phyloP scores from a whole-genome alignment of 2,797 vertebrate genomes.

The Linurgus olivaceus region DNA sequence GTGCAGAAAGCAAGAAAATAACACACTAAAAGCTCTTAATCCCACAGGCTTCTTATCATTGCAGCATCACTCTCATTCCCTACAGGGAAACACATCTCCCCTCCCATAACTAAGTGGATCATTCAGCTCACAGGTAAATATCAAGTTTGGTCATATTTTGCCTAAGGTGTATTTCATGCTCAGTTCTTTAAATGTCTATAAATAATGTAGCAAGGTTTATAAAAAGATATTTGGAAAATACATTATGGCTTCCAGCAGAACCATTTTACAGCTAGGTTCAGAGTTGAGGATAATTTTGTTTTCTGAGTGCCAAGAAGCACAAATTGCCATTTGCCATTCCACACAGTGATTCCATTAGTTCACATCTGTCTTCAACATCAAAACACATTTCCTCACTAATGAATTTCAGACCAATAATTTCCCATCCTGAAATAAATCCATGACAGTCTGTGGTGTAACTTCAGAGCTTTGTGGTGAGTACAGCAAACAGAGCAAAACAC shows the following conservation, averaged over 20 bases:
- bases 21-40: not conserved
- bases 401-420: conserved; percentile 57
- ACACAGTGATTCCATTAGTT: conserved; percentile 24
- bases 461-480: conserved; percentile 7
- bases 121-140: not conserved
- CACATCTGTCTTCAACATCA: conserved; percentile 47
- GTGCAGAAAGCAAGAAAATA: not conserved
- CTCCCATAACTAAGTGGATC: not conserved
- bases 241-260: not conserved
- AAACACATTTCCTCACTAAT: conserved; percentile 27
- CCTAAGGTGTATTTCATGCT: not conserved
- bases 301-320: not conserved
- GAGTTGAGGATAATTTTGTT: conserved; percentile 17
- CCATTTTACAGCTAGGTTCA: not conserved
- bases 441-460: not conserved
- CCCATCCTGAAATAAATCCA: conserved; percentile 46
- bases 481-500: conserved; percentile 9
- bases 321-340: not conserved
- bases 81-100: not conserved
- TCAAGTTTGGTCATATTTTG: not conserved
- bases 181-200: not conserved
- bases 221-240: not conserved
- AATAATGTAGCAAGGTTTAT: not conserved
- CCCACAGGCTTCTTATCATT: not conserved
- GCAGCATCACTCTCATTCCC: not conserved